phyloP scores from a whole-genome alignment of 1,140 invertebrate genomes.

The Drosophila biarmipes region DNA sequence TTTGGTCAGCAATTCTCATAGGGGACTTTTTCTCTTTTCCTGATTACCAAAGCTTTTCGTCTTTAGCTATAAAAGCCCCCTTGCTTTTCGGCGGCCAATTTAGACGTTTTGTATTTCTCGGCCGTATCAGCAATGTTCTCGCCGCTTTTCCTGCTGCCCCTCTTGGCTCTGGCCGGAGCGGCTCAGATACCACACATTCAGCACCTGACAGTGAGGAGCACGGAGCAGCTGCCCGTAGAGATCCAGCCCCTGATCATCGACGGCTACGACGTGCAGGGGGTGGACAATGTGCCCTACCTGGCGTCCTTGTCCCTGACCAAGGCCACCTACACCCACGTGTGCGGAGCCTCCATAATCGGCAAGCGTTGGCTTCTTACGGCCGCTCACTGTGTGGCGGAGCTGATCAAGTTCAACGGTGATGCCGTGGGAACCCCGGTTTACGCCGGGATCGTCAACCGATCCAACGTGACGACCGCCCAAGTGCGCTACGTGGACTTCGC shows the following conservation, averaged over 20 bases:
- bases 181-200: conserved; percentile 24
- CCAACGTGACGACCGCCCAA: conserved; percentile 59
- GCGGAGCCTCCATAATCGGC: conserved; percentile 87
- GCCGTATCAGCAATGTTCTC: conserved; percentile 32
- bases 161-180: conserved; percentile 47
- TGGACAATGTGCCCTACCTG: conserved; percentile 86
- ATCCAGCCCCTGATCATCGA: conserved; percentile 56
- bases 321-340: conserved; percentile 86
- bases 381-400: conserved; percentile 85
- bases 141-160: conserved; percentile 34
- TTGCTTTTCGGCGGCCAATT: background rate
- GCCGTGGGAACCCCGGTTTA: conserved; percentile 58
- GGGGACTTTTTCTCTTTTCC: conserved; percentile 9
- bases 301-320: conserved; percentile 86
- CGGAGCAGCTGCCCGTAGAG: conserved; percentile 19
- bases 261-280: conserved; percentile 67
- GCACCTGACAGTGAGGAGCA: conserved; percentile 26
- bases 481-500: conserved; percentile 71
- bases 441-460: conserved; percentile 68
- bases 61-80: conserved; percentile 35
- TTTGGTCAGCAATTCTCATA: background rate
- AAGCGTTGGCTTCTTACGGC: conserved; percentile 87
- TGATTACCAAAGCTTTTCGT: conserved; percentile 39
- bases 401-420: conserved; percentile 43
- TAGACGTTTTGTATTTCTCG: conserved; percentile 12